phyloP scores from a whole-genome alignment of 2,797 vertebrate genomes.

The Liasis olivaceus region DNA sequence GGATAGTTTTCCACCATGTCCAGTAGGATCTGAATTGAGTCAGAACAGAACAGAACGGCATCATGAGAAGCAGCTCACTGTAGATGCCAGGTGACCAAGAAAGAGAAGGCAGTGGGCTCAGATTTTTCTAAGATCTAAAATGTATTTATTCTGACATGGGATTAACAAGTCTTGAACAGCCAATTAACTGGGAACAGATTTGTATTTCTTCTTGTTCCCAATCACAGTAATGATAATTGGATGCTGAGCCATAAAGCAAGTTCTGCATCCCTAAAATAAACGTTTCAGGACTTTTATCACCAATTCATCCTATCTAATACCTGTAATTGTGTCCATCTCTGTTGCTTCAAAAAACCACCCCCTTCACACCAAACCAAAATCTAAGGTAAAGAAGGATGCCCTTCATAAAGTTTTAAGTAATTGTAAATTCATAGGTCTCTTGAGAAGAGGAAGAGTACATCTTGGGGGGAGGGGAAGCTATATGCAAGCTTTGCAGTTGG shows the following conservation, averaged over 20 bases:
- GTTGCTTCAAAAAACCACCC: too few relatives aligned
- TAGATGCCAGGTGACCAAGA: conserved; percentile 11
- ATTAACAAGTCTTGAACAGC: background rate
- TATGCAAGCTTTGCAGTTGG: background rate
- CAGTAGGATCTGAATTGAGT: conserved; percentile 83
- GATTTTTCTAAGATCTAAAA: background rate
- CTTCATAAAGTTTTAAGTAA: background rate
- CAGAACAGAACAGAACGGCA: background rate
- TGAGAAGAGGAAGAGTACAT: fast-evolving
- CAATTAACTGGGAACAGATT: background rate
- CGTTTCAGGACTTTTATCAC: background rate
- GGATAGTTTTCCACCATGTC: conserved; percentile 98
- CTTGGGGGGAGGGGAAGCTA: background rate
- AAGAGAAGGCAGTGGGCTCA: background rate
- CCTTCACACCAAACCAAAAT: background rate
- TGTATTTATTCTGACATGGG: background rate
- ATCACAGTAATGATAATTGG: background rate
- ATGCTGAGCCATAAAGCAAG: background rate
- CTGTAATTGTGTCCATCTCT: background rate
- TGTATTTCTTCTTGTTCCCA: background rate
- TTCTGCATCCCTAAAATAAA: background rate
- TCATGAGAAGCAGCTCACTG: conserved; percentile 15
- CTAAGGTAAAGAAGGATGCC: background rate
- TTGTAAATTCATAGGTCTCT: background rate
- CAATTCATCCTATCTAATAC: background rate